Evolutionary conservation across 2,888 invertebrate genomes (phyloP), one percentile per base, ranked within the genome.

Genomic region (Ophion slaviceki): DNA sequence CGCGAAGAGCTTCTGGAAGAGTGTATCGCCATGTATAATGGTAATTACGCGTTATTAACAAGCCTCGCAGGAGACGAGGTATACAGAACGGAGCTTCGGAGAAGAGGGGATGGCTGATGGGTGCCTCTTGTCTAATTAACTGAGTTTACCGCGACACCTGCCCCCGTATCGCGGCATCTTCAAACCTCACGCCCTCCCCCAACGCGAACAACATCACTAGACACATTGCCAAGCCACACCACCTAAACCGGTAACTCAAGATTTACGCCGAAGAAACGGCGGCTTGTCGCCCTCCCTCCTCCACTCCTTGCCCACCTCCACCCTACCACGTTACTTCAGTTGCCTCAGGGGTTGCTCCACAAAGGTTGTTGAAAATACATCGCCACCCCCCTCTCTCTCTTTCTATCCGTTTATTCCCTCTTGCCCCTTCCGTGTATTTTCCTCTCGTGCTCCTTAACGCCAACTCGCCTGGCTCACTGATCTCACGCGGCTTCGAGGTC

Each of bases 11-110:
- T 89, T 90, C 90, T 90, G 92, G 92, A 93, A 93, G 93, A 93
- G 93, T 93, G 93, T 93, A 94, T 94, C 93, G 93, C 92, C 93
- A 92, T 93, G 93, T 94, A 94, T 94, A 94, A 94, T 92, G 93
- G 93, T 93, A 94, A 94, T 94, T 94, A 94, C 92, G 93, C 93
- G 93, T 93, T 94, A 94, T 94, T 94, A 94, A 94, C 93, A 94
- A 94, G 94, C 93, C 92, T 92, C 90, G 90, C 90, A 90, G 90
- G 85, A 75, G 85, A 76, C 78, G 80, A 67, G 86, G 74, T 74
- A 71, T 74, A 80, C 76, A 47, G 47, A 14, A 14, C 57, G 80
- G 74, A 68, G 80, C 47, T 10, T 10, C 36, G 40, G 8, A 36
- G 67, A n/a, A 40, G 11, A 72, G 77, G 79, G 71, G 84, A 11